phyloP scores from a whole-genome alignment of 2,888 invertebrate genomes.

The Melanargia galathea region DNA sequence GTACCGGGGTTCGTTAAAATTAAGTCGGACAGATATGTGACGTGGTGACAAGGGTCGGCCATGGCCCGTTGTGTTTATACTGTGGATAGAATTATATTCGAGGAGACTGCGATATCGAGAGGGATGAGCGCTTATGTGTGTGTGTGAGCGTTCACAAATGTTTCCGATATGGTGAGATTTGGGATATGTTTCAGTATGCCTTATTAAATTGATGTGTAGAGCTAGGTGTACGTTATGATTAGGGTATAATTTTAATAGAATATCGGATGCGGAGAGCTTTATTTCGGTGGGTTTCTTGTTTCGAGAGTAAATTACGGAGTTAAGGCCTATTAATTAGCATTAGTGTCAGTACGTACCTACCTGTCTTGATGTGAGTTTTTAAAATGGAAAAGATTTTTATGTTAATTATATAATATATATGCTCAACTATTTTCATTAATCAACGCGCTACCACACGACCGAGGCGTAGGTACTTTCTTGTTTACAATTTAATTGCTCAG shows the following conservation, averaged over 20 bases:
- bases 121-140: conserved; percentile 33
- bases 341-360: neutral
- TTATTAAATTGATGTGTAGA: conserved; percentile 1
- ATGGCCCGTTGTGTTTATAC: conserved; percentile 50
- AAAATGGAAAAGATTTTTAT: no score
- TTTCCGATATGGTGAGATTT: no score
- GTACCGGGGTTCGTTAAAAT: conserved; percentile 59
- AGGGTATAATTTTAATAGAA: neutral
- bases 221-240: neutral
- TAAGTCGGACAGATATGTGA: conserved; percentile 73
- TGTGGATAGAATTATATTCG: conserved; percentile 36
- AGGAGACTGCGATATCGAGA: conserved; percentile 34
- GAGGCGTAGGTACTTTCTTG: no score
- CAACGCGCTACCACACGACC: no score
- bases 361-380: no score
- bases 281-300: neutral
- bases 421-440: no score
- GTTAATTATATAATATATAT: no score
- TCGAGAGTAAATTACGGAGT: neutral
- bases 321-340: neutral
- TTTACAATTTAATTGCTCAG: neutral
- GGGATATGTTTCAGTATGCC: conserved; percentile 1
- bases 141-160: conserved; percentile 17
- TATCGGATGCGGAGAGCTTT: neutral
- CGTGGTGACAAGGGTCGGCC: conserved; percentile 71